Percentiles rank a stretch among this genome's conserved stretches.
Evolutionary conservation across 2,888 invertebrate genomes (phyloP).

Genomic region (Tachystola acroxantha): DNA sequence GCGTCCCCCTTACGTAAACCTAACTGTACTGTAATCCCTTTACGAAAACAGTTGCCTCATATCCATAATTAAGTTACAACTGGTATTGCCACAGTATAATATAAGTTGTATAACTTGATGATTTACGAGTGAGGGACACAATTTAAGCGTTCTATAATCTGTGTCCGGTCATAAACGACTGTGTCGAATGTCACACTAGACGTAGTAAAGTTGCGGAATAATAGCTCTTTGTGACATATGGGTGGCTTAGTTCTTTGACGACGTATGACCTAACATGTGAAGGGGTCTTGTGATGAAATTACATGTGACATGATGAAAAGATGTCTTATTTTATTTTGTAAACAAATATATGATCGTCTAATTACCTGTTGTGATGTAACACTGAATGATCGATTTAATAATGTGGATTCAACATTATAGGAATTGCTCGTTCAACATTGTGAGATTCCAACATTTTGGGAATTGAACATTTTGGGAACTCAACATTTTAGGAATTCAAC

Average conservation of each 20-base stretch:
- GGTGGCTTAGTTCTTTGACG: slow-evolving; percentile 1
- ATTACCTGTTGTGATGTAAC: too few species aligned
- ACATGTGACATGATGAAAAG: too few species aligned
- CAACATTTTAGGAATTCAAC: too few species aligned
- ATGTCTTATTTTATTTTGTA: too few species aligned
- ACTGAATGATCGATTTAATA: too few species aligned
- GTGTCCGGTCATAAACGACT: slow-evolving; percentile 10
- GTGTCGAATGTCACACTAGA: slow-evolving; percentile 4
- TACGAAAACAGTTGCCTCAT: background rate
- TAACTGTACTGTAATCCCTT: background rate
- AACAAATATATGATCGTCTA: too few species aligned
- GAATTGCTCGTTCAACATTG: too few species aligned
- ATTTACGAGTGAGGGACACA: slow-evolving; percentile 30
- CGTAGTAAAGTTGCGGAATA: slow-evolving; percentile 7
- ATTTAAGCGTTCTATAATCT: slow-evolving; percentile 19
- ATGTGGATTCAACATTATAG: too few species aligned
- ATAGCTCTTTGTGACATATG: background rate
- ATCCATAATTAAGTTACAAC: slow-evolving; percentile 17
- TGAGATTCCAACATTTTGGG: too few species aligned
- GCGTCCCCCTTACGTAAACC: too few species aligned
- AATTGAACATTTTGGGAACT: too few species aligned
- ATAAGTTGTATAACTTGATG: slow-evolving; percentile 15
- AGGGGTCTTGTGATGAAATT: too few species aligned
- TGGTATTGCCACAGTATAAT: slow-evolving; percentile 11
- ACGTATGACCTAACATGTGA: background rate